Base-by-base conservation (phyloP, 2,113 vertebrate genomes). In the Pituophis catenifer region DNA sequence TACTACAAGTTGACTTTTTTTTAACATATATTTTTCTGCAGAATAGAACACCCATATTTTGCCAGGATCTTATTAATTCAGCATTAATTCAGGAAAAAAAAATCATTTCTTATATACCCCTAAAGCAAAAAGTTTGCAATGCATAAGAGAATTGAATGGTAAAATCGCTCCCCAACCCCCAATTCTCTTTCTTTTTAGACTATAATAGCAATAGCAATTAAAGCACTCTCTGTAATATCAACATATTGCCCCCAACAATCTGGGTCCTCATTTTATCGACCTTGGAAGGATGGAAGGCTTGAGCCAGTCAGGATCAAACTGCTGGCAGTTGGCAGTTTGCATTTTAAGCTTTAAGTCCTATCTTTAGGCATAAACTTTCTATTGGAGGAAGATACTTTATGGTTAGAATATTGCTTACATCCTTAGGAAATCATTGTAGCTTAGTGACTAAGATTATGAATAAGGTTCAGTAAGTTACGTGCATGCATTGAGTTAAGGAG, bases 11-110 rank as follows among this genome's bases (percentile, higher is more conserved):
- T 53, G 89, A 95, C 91, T 91, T 90, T 90, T 92, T 59, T 93
- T 86, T 19, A n/a, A 21, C 8, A 50, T 12, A 15, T 94, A 91
- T 81, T 26, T 92, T 96, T 90, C 93, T 93, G 92, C 29, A 75
- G 17, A 93, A 96, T 29, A 94, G 95, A 92, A 92, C 26, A 93
- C 88, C 75, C 70, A 85, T 93, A 93, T 94, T 91, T 94, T 85
- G 95, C 70, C 52, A 89, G 92, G 70, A 93, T 91, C 13, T 86
- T 94, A 91, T 90, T 92, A 89, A 57, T 91, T 93, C 75, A 95
- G 95, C 23, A 19, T 92, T 95, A 94, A 95, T 70, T 92, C 95
- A 93, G 88, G 86, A 1, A 94, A 95, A 96, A 81, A 94, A 95
- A 95, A 92, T 91, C 86, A 91, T 96, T 44, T 70, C 38, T 94